These are phyloP conservation scores for Berghia stephanieae DNA, from an alignment of 1,140 invertebrate genomes.

Conservation along the genomic window DNA sequence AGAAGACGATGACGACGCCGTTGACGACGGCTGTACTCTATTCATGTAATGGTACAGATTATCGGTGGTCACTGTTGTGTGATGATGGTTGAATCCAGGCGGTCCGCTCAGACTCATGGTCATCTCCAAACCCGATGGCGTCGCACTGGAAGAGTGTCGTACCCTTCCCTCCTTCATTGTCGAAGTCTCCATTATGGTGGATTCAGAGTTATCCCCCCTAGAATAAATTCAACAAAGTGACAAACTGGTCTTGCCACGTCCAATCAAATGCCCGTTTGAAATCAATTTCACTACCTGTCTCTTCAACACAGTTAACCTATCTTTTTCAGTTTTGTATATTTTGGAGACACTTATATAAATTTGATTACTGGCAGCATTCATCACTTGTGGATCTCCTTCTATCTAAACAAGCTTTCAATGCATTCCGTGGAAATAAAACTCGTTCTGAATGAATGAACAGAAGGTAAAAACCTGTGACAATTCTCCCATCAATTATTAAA, in stretches of 20 bases:
- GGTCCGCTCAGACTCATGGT: constrained; percentile 28
- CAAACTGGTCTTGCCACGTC: background rate
- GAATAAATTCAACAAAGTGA: too few species aligned
- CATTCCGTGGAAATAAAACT: too few species aligned
- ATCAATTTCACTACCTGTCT: background rate
- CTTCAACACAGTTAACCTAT: too few species aligned
- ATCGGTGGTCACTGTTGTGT: constrained; percentile 17
- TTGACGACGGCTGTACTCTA: background rate
- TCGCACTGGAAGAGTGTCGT: constrained; percentile 73
- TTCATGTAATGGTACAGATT: constrained; percentile 21
- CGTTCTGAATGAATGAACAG: too few species aligned
- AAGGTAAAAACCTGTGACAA: too few species aligned
- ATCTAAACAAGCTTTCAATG: too few species aligned
- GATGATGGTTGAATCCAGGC: constrained; percentile 6
- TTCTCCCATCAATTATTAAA: too few species aligned
- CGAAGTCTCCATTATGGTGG: constrained; percentile 2
- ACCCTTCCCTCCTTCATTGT: constrained; percentile 78
- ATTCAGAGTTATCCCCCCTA: background rate
- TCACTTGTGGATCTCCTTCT: too few species aligned
- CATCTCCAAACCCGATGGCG: constrained; percentile 30
- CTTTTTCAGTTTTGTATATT: too few species aligned
- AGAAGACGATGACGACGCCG: background rate
- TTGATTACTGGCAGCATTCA: too few species aligned
- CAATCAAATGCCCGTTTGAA: background rate
- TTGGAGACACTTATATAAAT: too few species aligned